Percentiles rank a stretch among this genome's conserved stretches.
phyloP scores from a whole-genome alignment of 2,888 invertebrate genomes.

The Disparrhopalites patrizii region DNA sequence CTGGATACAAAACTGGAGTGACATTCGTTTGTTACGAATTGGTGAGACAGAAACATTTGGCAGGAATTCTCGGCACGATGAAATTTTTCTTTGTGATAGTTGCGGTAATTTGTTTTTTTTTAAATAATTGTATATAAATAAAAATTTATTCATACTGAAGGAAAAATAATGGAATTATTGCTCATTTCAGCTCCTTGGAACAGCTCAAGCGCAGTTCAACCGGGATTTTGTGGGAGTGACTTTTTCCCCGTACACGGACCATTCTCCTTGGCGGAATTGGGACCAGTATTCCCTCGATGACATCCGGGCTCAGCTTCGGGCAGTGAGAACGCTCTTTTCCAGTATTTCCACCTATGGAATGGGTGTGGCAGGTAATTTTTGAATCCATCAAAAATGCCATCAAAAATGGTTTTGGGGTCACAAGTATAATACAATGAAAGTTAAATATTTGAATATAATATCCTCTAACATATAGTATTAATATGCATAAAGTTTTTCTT shows the following conservation, averaged over 20 bases:
- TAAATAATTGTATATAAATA: too few relatives aligned
- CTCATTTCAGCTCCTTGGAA: neutral
- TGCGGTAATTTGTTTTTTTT: too few relatives aligned
- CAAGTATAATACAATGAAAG: neutral
- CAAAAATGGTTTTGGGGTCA: too few relatives aligned
- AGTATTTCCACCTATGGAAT: conserved; percentile 43
- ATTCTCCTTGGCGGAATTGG: conserved; percentile 30
- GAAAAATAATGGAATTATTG: too few relatives aligned
- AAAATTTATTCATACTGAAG: too few relatives aligned
- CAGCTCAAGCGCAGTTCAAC: conserved; percentile 19
- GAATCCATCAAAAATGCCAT: too few relatives aligned
- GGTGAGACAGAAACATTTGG: too few relatives aligned
- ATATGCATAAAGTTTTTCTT: too few relatives aligned
- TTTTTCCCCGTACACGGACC: conserved; percentile 43
- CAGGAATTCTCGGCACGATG: too few relatives aligned
- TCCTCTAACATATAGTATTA: neutral
- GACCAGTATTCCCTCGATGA: conserved; percentile 41
- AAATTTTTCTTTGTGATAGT: too few relatives aligned
- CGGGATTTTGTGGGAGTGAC: conserved; percentile 42
- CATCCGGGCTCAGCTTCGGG: conserved; percentile 41
- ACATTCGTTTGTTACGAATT: too few relatives aligned
- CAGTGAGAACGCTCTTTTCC: conserved; percentile 34
- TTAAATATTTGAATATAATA: neutral
- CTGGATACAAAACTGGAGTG: too few relatives aligned
- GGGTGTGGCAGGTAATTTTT: conserved; percentile 42